phyloP scores from a whole-genome alignment of 2,113 vertebrate species.

The Corydoras sp. region DNA sequence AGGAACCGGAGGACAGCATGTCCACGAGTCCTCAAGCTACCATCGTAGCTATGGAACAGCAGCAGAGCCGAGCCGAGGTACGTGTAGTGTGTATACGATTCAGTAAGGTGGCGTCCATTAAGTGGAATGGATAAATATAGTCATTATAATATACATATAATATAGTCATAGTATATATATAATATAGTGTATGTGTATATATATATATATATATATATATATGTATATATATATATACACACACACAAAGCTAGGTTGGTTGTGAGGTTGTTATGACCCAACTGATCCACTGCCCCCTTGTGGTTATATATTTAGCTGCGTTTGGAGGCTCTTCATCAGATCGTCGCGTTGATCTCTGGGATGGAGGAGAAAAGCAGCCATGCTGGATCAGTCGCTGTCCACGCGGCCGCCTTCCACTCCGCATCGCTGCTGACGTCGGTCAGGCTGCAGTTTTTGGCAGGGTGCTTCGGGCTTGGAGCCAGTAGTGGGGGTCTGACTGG shows the following conservation, averaged over 20 bases:
- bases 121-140: not conserved
- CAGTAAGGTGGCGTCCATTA: too few species aligned
- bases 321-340: constrained; percentile 94
- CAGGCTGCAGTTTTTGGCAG: constrained; percentile 89
- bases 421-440: constrained; percentile 90
- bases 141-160: too few species aligned
- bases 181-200: too few species aligned
- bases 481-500: constrained; percentile 74
- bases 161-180: too few species aligned
- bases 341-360: constrained; percentile 86
- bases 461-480: constrained; percentile 90
- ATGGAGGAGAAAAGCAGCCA: constrained; percentile 93
- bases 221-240: too few species aligned
- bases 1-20: constrained; percentile 91
- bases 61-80: constrained; percentile 90
- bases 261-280: too few species aligned
- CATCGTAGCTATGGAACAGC: constrained; percentile 90
- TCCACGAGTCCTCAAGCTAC: constrained; percentile 90
- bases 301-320: constrained; percentile 70
- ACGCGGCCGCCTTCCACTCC: constrained; percentile 76
- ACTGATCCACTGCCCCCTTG: too few species aligned
- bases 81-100: too few species aligned
- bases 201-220: too few species aligned
- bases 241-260: too few species aligned
- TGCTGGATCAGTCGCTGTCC: constrained; percentile 53